These are phyloP conservation scores for Daphoenositta chrysoptera DNA, from an alignment of 2,113 vertebrate genomes.

Conservation along the genomic window DNA sequence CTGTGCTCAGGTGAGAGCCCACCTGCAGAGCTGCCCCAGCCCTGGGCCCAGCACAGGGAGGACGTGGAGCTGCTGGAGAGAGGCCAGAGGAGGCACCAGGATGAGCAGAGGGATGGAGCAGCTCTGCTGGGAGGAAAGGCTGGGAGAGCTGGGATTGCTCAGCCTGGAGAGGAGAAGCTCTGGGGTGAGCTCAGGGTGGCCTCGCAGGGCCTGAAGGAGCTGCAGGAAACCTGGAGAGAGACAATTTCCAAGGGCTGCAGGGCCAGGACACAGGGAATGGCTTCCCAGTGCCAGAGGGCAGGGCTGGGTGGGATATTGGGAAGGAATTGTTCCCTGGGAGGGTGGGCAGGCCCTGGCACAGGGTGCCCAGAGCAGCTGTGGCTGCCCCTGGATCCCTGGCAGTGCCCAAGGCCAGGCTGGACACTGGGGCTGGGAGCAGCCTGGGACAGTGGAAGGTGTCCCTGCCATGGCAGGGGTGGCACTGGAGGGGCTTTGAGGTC, in stretches of 20 bases:
- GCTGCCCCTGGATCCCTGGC: neutral
- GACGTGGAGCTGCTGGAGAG: neutral
- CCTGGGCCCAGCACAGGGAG: neutral
- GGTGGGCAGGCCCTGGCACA: neutral
- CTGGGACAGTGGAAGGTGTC: neutral
- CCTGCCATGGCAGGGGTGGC: neutral
- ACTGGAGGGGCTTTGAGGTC: fast-evolving
- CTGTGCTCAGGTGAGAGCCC: neutral
- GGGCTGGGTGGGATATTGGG: neutral
- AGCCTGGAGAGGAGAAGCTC: neutral
- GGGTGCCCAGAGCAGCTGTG: neutral
- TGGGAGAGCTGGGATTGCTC: neutral
- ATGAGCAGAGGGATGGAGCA: neutral
- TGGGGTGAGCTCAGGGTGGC: no score
- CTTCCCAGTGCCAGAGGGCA: neutral
- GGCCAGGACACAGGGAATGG: no score
- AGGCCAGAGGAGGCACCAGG: neutral
- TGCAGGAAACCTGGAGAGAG: no score
- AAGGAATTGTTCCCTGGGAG: neutral
- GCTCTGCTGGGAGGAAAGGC: neutral
- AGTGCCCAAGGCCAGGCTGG: neutral
- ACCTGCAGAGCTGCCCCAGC: neutral
- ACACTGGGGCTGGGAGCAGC: neutral
- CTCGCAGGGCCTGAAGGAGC: no score
- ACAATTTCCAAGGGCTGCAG: no score